Conservation (phyloP, 2,888 invertebrate species). For the Microplitis manilae region DNA sequence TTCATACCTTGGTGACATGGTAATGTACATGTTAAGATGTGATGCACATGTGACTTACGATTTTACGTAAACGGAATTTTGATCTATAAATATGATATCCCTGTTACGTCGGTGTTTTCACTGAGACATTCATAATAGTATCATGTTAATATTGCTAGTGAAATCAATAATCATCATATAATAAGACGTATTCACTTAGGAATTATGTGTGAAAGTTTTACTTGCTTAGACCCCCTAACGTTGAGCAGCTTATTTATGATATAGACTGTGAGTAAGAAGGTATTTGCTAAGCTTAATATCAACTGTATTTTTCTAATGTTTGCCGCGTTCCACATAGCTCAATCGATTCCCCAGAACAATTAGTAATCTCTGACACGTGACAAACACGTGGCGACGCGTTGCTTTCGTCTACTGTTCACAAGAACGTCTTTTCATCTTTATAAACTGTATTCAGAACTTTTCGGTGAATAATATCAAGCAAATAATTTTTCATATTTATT, state of each 20-base stretch:
- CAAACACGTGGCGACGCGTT: conserved; percentile 29
- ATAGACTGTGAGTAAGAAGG: conserved; percentile 26
- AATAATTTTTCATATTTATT: neutral
- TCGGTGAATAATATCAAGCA: neutral
- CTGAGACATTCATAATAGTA: too few relatives aligned
- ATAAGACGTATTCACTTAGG: neutral
- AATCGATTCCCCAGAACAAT: conserved; percentile 41
- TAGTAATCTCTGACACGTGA: conserved; percentile 41
- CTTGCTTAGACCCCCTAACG: conserved; percentile 22
- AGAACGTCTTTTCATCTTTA: neutral
- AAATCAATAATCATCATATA: conserved; percentile 18
- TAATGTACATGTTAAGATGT: too few relatives aligned
- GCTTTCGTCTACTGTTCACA: conserved; percentile 13
- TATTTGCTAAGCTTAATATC: conserved; percentile 38
- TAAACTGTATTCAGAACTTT: neutral
- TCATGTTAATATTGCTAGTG: too few relatives aligned
- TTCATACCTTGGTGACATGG: too few relatives aligned
- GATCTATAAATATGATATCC: too few relatives aligned
- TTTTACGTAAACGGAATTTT: too few relatives aligned
- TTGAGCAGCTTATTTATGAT: conserved; percentile 27
- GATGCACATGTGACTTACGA: too few relatives aligned
- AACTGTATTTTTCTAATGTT: conserved; percentile 41
- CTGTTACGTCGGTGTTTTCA: too few relatives aligned
- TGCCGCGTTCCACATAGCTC: conserved; percentile 31
- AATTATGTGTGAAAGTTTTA: conserved; percentile 40